Evolutionary conservation across 2,888 invertebrate genomes (phyloP).

Genomic region (Branchipolynoe longqiensis): DNA sequence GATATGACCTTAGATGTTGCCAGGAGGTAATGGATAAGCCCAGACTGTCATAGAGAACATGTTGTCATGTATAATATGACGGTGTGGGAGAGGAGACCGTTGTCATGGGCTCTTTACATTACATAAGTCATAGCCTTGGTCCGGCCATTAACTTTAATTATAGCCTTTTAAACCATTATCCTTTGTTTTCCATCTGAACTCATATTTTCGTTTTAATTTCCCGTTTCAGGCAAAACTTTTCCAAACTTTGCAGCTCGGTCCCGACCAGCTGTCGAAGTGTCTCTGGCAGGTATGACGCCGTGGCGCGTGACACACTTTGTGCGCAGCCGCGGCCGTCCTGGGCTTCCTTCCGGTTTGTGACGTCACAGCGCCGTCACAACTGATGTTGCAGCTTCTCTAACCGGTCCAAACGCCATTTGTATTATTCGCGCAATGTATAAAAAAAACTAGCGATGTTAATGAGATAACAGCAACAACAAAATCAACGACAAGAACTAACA

Average conservation of each 20-base stretch:
- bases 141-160: too few species aligned
- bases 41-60: too few species aligned
- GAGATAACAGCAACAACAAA: too few species aligned
- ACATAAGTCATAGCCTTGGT: too few species aligned
- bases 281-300: conserved; percentile 63
- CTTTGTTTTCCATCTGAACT: background rate
- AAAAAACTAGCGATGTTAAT: background rate
- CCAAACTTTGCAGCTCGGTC: conserved; percentile 58
- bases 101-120: too few species aligned
- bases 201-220: background rate
- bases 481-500: too few species aligned
- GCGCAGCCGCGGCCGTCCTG: conserved; percentile 22
- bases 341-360: background rate
- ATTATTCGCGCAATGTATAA: background rate
- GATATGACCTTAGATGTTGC: too few species aligned
- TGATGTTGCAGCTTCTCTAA: conserved; percentile 38
- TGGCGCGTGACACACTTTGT: conserved; percentile 34
- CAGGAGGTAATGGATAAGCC: too few species aligned
- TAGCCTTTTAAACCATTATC: too few species aligned
- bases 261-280: conserved; percentile 63
- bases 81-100: too few species aligned
- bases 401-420: background rate
- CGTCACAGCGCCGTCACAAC: background rate
- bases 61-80: too few species aligned
- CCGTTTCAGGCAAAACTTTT: conserved; percentile 54